Evolutionary conservation across 2,888 invertebrate genomes (phyloP).

Genomic region (Synanthedon formicaeformis): DNA sequence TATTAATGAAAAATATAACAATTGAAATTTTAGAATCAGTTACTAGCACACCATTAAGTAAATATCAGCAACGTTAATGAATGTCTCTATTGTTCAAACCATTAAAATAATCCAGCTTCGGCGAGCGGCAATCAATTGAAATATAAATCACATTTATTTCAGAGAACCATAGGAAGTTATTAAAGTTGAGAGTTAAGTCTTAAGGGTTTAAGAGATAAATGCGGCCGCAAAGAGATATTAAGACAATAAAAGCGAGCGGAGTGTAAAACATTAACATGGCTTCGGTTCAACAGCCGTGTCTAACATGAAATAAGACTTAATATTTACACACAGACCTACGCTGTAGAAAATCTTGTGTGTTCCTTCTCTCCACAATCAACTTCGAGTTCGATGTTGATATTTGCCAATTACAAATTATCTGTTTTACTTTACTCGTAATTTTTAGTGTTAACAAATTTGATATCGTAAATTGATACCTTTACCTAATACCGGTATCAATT

Average conservation of each 20-base stretch:
- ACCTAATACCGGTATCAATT: too few species aligned
- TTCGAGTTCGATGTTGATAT: not conserved
- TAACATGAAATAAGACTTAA: slow-evolving; percentile 8
- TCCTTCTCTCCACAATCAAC: not conserved
- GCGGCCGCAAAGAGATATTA: slow-evolving; percentile 21
- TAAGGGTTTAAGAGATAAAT: slow-evolving; percentile 6
- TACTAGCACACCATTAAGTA: too few species aligned
- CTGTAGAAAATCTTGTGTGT: not conserved
- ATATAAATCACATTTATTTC: not conserved
- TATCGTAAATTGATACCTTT: too few species aligned
- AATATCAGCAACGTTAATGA: not conserved
- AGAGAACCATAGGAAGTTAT: not conserved
- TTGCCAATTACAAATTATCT: too few species aligned
- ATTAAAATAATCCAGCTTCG: not conserved
- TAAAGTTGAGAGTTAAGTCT: not conserved
- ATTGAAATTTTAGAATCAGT: too few species aligned
- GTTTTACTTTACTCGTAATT: too few species aligned
- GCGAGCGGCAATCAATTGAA: not conserved
- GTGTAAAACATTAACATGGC: slow-evolving; percentile 25
- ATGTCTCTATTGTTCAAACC: not conserved
- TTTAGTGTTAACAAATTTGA: too few species aligned
- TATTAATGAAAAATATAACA: too few species aligned
- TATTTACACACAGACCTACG: not conserved
- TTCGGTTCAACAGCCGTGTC: slow-evolving; percentile 23
- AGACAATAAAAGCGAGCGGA: slow-evolving; percentile 22